phyloP scores from a whole-genome alignment of 2,888 invertebrate genomes.

The Epistrophella euchroma region DNA sequence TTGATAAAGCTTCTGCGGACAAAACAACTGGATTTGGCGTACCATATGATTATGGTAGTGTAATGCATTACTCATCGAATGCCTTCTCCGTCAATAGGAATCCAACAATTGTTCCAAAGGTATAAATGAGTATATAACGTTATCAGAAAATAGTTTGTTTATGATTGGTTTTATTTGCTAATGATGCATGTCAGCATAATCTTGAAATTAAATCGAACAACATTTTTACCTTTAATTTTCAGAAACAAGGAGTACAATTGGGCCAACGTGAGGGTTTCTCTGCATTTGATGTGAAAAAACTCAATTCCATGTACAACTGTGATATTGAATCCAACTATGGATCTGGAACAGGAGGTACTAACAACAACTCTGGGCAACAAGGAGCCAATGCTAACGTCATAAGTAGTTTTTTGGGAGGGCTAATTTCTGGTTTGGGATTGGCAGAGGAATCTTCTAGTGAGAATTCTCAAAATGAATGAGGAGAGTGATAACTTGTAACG shows the following conservation, averaged over 20 bases:
- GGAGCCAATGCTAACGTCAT: slow-evolving; percentile 76
- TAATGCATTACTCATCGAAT: slow-evolving; percentile 92
- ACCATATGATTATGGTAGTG: slow-evolving; percentile 91
- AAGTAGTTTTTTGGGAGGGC: slow-evolving; percentile 80
- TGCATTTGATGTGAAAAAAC: slow-evolving; percentile 88
- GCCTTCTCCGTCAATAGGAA: slow-evolving; percentile 90
- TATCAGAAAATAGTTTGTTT: not conserved
- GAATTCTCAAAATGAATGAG: slow-evolving; percentile 2
- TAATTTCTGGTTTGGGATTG: slow-evolving; percentile 81
- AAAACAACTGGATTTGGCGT: slow-evolving; percentile 88
- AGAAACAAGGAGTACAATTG: slow-evolving; percentile 83
- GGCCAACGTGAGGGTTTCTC: slow-evolving; percentile 92
- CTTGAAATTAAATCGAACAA: slow-evolving; percentile 6
- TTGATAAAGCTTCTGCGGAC: slow-evolving; percentile 87
- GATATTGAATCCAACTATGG: slow-evolving; percentile 23
- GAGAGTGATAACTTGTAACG: not conserved
- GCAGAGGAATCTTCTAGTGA: slow-evolving; percentile 75
- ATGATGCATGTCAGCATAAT: not conserved
- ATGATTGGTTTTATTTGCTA: not conserved
- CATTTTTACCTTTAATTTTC: slow-evolving; percentile 22
- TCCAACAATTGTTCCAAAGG: slow-evolving; percentile 90
- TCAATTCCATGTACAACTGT: slow-evolving; percentile 91
- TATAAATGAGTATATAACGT: slow-evolving; percentile 78
- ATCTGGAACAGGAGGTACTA: slow-evolving; percentile 35
- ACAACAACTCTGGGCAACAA: slow-evolving; percentile 49